Evolutionary conservation across 2,113 vertebrate genomes (phyloP).

Genomic region (Pantherophis guttatus): DNA sequence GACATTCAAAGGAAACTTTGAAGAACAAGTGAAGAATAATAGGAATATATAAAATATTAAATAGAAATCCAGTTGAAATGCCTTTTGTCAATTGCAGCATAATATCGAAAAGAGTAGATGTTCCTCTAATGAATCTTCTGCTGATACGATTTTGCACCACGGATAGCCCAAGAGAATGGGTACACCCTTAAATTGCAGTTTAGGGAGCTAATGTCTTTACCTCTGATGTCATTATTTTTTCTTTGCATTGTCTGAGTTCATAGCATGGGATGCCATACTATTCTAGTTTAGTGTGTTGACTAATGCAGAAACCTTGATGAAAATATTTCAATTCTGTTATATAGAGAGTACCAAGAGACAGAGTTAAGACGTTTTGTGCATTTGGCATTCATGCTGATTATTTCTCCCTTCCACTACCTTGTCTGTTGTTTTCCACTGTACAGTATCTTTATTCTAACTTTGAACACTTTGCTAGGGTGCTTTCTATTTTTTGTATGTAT

Average conservation of each 20-base stretch:
- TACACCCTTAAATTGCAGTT: not conserved
- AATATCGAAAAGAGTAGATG: not conserved
- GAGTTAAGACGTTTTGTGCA: not conserved
- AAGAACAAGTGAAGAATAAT: not conserved
- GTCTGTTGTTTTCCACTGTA: not conserved
- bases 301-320: not conserved
- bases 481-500: not conserved
- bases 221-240: not conserved
- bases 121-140: not conserved
- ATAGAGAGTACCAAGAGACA: not conserved
- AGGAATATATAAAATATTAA: not conserved
- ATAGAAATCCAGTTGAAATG: not conserved
- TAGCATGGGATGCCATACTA: not conserved
- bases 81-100: not conserved
- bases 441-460: not conserved
- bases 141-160: not conserved
- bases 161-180: not conserved
- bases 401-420: not conserved
- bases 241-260: not conserved
- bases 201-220: not conserved
- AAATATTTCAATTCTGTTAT: not conserved
- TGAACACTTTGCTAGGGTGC: not conserved
- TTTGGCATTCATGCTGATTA: not conserved
- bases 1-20: not conserved
- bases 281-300: not conserved